Base-by-base conservation (phyloP, 2,888 invertebrate genomes). In the Calliopum simillimum region DNA sequence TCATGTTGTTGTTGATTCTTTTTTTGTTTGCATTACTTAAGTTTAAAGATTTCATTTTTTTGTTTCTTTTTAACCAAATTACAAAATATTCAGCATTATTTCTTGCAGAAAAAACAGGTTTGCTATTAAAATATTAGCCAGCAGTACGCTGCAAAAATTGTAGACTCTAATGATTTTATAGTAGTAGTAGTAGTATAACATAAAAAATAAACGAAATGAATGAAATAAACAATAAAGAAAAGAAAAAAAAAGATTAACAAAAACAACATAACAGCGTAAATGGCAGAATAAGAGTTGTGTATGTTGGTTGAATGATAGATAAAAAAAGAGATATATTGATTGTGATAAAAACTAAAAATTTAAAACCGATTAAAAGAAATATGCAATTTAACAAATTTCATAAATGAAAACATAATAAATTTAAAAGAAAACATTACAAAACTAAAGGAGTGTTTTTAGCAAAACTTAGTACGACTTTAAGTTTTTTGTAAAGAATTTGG, bases 1-100 rank as follows among this genome's bases (percentile, higher is more conserved):
- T 44, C 43, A 41, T 47, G 62, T 67, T 49, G 21, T 56, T 53
- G 53, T 46, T 68, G 49, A 47, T 67, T 68, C 49, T 63, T 55
- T 53, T n/a, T n/a, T n/a, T n/a, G n/a, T n/a, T 72, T 59, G 62
- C 47, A 58, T 53, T 68, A 51, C 68, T 72, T 72, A 70, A 47
- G 49, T 44, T 59, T 49, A 59, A 49, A 43, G 41, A 47, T 56
- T 55, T 67, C 47, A 58, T 33, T 19, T 51, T 51, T 33, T 46
- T 61, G 19, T 61, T 61, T 14, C 2, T 46, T 23, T 58, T 55
- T 44, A 47, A 47, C 19, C 56, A 56, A 66, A 66, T 66, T 66
- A 58, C 66, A 58, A 66, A 46, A 66, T 58, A 25, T 66, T 56
- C 16, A 66, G 58, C 25, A 65, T 33, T 8, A 33, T 43, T 43